phyloP scores from a whole-genome alignment of 2,888 invertebrate genomes.

The Parnassius mnemosyne region DNA sequence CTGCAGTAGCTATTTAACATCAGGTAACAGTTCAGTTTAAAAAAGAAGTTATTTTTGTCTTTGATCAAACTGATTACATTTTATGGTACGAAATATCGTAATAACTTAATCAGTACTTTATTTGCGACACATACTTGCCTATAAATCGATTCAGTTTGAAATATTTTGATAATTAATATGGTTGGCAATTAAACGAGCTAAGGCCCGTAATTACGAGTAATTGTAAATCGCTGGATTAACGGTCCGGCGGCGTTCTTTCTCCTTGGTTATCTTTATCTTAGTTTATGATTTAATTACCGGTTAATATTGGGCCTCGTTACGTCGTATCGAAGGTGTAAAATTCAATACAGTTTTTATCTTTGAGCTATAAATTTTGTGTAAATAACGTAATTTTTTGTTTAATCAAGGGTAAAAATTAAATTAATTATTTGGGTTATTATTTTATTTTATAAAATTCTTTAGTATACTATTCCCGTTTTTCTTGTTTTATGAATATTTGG shows the following conservation, averaged over 20 bases:
- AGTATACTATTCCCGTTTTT: too few relatives aligned
- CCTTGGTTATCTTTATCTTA: constrained; percentile 61
- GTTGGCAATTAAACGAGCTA: constrained; percentile 63
- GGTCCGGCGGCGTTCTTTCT: constrained; percentile 44
- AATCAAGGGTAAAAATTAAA: background rate
- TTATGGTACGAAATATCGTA: constrained; percentile 25
- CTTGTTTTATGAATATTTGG: too few relatives aligned
- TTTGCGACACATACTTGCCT: constrained; percentile 25
- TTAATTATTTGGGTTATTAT: background rate
- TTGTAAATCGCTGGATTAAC: constrained; percentile 75
- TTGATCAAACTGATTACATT: constrained; percentile 15
- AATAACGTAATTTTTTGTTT: constrained; percentile 28
- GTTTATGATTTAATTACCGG: constrained; percentile 76
- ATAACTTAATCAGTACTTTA: constrained; percentile 35
- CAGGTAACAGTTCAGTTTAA: too few relatives aligned
- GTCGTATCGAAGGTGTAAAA: constrained; percentile 60
- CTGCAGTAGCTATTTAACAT: too few relatives aligned
- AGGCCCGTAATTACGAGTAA: constrained; percentile 67
- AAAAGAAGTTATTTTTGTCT: background rate
- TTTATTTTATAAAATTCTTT: background rate
- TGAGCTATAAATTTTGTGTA: constrained; percentile 41
- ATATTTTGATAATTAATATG: constrained; percentile 75
- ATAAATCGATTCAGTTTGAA: constrained; percentile 51
- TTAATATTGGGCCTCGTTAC: constrained; percentile 54
- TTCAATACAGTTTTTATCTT: constrained; percentile 53